phyloP scores from a whole-genome alignment of 2,797 vertebrate genomes.

The Capromys pilorides region DNA sequence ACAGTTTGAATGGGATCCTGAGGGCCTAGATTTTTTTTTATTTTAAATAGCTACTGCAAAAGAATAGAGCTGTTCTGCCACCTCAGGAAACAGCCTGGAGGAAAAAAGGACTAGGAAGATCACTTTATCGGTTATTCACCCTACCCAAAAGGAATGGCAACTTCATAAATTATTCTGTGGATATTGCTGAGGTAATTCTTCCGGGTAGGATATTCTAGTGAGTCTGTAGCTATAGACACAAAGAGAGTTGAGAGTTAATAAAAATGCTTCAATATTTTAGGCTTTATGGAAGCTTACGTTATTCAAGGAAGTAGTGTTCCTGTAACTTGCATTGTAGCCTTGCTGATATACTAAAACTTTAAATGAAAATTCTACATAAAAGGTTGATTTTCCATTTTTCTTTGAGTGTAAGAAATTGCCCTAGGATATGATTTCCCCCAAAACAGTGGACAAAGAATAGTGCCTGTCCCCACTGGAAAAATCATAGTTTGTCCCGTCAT shows the following conservation, averaged over 20 bases:
- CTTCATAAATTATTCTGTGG: constrained; percentile 75
- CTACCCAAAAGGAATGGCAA: constrained; percentile 59
- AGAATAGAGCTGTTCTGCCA: constrained; percentile 64
- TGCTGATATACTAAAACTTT: background rate
- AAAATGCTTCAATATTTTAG: constrained; percentile 20
- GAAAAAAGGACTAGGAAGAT: constrained; percentile 54
- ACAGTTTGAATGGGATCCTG: constrained; percentile 63
- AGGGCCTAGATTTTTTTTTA: constrained; percentile 57
- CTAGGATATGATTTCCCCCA: background rate
- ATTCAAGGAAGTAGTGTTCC: background rate
- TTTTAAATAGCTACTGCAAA: constrained; percentile 64
- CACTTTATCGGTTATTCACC: constrained; percentile 58
- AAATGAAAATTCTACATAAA: constrained; percentile 10
- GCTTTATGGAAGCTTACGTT: background rate
- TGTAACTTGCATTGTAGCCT: constrained; percentile 3
- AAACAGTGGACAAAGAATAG: background rate
- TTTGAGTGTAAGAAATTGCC: background rate
- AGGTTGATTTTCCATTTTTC: background rate
- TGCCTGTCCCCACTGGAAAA: background rate
- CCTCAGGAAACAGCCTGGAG: constrained; percentile 64
- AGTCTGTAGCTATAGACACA: constrained; percentile 27
- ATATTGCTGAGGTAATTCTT: constrained; percentile 66
- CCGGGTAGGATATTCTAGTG: constrained; percentile 45
- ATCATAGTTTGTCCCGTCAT: background rate
- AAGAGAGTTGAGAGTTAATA: constrained; percentile 25